These are phyloP conservation scores for Globodera rostochiensis DNA, from an alignment of 1,140 invertebrate species.

Conservation along the genomic window DNA sequence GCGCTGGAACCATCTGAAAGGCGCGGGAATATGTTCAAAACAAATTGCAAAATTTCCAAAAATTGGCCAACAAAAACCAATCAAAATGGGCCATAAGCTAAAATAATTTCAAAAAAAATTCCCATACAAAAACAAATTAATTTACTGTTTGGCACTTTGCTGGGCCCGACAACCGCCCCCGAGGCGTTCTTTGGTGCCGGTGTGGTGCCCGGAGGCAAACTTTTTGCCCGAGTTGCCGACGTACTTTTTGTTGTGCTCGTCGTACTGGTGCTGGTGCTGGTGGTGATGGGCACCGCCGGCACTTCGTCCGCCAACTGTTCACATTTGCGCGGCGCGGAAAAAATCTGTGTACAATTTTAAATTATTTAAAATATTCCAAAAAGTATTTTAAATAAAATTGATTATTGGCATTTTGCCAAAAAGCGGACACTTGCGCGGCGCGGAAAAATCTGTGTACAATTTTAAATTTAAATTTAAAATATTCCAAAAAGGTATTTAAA, in stretches of 20 bases:
- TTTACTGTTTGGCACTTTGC: neutral
- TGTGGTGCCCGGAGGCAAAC: neutral
- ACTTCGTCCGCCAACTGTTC: conserved; percentile 44
- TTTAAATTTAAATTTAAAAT: neutral
- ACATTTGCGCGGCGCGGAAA: conserved; percentile 42
- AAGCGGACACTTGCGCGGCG: conserved; percentile 34
- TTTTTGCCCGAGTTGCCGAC: conserved; percentile 3
- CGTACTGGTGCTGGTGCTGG: neutral
- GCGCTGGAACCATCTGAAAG: conserved; percentile 8
- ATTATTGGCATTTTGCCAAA: no score
- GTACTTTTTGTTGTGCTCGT: conserved; percentile 12
- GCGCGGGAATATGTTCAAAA: neutral
- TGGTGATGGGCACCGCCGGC: conserved; percentile 20
- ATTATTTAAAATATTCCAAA: neutral
- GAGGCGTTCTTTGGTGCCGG: conserved; percentile 7
- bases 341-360: conserved; percentile 29
- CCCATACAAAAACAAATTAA: neutral
- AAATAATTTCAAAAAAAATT: no score
- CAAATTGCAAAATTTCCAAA: neutral
- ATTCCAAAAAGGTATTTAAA: no score
- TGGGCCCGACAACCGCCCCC: neutral
- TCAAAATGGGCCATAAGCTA: neutral
- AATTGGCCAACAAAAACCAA: neutral
- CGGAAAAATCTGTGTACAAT: conserved; percentile 34
- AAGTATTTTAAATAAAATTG: no score